These are phyloP conservation scores for Phymanthus crucifer DNA, from an alignment of 92 coral and sea anemone genomes.

Conservation along the genomic window DNA sequence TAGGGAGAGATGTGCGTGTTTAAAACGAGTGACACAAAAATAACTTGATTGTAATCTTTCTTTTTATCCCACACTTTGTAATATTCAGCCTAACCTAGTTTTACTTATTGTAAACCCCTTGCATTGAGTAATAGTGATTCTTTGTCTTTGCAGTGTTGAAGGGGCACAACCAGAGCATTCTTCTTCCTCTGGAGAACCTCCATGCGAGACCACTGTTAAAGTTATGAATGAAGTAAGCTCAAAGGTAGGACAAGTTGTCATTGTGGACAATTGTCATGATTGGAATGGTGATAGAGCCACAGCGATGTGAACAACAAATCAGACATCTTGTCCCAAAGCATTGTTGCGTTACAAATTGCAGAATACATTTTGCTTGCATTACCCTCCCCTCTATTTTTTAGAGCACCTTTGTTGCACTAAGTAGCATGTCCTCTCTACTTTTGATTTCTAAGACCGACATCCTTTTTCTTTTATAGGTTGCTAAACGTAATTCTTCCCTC, in stretches of 20 bases:
- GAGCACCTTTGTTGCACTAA: too few species aligned
- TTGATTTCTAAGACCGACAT: background rate
- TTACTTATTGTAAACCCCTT: background rate
- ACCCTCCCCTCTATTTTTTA: too few species aligned
- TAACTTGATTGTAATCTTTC: background rate
- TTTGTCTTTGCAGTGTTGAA: conserved; percentile 45
- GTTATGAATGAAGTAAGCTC: conserved; percentile 87
- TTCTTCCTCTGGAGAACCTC: conserved; percentile 54
- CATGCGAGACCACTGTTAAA: conserved; percentile 71
- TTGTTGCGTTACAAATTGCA: too few species aligned
- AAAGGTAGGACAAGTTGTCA: conserved; percentile 44
- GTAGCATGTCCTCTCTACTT: too few species aligned
- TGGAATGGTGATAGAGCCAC: background rate
- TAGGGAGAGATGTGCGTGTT: too few species aligned
- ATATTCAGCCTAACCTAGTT: background rate
- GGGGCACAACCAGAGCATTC: conserved; percentile 42
- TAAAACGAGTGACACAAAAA: too few species aligned
- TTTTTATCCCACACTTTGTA: background rate
- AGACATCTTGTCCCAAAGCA: too few species aligned
- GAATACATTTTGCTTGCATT: too few species aligned
- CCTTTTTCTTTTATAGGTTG: background rate
- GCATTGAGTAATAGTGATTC: too few species aligned
- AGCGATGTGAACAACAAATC: too few species aligned
- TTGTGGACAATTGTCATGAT: background rate
- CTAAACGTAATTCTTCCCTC: conserved; percentile 16